These are phyloP conservation scores for Eurois occulta DNA, from an alignment of 2,888 invertebrate species.

Conservation along the genomic window DNA sequence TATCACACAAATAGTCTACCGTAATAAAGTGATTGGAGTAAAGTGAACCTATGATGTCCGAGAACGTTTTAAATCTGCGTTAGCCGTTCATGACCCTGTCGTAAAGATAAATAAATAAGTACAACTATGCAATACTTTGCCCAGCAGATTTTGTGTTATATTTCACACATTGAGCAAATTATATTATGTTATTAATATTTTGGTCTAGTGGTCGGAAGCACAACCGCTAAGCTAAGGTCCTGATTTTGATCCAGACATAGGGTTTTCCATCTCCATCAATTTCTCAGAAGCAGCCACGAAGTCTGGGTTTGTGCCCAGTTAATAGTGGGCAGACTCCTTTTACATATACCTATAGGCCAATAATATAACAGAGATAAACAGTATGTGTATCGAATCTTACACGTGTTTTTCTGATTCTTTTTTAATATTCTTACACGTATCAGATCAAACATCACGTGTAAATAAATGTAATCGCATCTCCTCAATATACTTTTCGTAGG, in stretches of 20 bases:
- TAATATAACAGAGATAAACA: background rate
- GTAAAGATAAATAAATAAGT: background rate
- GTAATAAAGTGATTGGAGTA: conserved; percentile 58
- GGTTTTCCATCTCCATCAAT: background rate
- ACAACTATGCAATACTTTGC: background rate
- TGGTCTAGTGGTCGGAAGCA: background rate
- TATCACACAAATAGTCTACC: conserved; percentile 65
- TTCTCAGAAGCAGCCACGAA: background rate
- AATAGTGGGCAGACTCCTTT: background rate
- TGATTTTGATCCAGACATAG: no score
- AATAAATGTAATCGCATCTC: background rate
- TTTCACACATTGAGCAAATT: background rate
- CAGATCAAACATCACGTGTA: background rate
- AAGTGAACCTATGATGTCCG: conserved; percentile 28
- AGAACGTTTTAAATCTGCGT: conserved; percentile 27
- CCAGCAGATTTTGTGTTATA: no score
- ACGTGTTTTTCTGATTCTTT: background rate
- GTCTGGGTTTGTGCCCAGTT: background rate
- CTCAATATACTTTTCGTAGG: background rate
- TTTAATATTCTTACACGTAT: background rate
- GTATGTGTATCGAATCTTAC: background rate
- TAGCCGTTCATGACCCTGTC: background rate
- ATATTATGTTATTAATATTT: background rate
- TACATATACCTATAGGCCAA: background rate
- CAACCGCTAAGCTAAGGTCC: no score